A percentile compares a stretch with the other conserved stretches of the same genome.
These are phyloP conservation scores for Nesogale talazaci DNA, from an alignment of 2,113 vertebrate species.

Conservation along the genomic window DNA sequence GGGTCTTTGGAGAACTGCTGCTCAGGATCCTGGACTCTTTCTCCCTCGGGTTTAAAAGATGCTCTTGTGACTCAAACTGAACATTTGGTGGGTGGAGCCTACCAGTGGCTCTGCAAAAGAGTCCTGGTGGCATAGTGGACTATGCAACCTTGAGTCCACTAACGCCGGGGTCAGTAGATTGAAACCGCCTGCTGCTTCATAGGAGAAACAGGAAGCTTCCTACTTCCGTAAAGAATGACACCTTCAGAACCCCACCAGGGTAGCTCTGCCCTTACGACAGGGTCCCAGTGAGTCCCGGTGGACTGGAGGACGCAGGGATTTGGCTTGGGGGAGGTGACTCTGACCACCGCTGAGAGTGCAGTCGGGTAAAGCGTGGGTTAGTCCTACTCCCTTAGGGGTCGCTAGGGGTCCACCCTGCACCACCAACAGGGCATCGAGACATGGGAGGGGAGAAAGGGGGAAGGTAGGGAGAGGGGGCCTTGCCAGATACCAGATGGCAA, in stretches of 20 bases:
- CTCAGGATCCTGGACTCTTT: background rate
- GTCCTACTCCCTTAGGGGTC: background rate
- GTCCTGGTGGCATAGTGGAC: background rate
- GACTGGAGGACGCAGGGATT: too few species aligned
- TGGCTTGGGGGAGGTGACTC: too few species aligned
- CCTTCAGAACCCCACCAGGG: too few species aligned
- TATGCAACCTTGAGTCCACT: background rate
- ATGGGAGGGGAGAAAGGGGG: background rate
- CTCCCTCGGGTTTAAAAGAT: background rate
- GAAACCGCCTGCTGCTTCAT: too few species aligned
- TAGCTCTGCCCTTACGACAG: too few species aligned
- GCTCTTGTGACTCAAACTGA: background rate
- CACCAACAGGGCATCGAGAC: too few species aligned
- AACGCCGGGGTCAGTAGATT: background rate
- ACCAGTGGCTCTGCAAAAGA: too few species aligned
- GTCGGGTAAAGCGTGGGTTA: background rate
- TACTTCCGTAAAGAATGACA: background rate
- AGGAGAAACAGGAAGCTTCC: background rate
- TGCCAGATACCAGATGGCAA: background rate
- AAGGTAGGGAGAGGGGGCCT: background rate
- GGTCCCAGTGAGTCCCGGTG: too few species aligned
- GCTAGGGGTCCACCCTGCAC: background rate
- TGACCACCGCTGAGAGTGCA: background rate
- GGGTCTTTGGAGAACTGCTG: too few species aligned
- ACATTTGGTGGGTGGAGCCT: background rate